Evolutionary conservation across 2,797 vertebrate species (phyloP), one percentile per base, ranked within the genome.

Genomic region (Myripristis jacobus): DNA sequence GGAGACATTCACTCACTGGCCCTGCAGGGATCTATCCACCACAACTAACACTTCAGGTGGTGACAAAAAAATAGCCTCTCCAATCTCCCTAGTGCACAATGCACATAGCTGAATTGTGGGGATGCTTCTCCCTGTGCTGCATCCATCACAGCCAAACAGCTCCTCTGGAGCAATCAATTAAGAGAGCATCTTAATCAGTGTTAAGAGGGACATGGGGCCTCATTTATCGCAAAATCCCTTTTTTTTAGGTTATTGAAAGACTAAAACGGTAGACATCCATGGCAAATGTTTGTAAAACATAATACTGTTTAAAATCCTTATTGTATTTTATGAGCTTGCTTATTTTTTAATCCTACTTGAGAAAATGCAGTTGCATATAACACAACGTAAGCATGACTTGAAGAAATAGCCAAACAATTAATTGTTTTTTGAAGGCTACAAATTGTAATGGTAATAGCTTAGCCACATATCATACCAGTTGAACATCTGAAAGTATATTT

Each of bases 1-100:
- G 55, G 83, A 90, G 81, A 88, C 79, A 68, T 87, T 86, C 81
- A 87, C 81, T 87, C 81, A 82, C 71, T 47, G 71, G 50, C 67
- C 84, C 84, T 38, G 56, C 61, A 73, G 81, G 75, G 70, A 86
- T 81, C 82, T 66, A 80, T 86, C 85, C 77, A 51, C 81, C 79
- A 75, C 61, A 66, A 79, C 21, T 24, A 80, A 80, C 84, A 79
- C 80, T 84, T 68, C 74, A 73, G 63, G 76, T 72, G 71, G 64
- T 72, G 76, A 81, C 67, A 80, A 75, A 73, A 82, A 82, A 72
- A 75, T 71, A 82, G 53, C 60, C 71, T 71, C 64, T 82, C 63
- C 46, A 79, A 75, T 78, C 70, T 87, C 66, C 72, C 57, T 66
- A 1, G 64, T 66, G 79, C 71, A 80, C 82, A 81, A 71, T 61